Base-by-base conservation (phyloP, 1,140 invertebrate genomes). In the Carposina sasakii region DNA sequence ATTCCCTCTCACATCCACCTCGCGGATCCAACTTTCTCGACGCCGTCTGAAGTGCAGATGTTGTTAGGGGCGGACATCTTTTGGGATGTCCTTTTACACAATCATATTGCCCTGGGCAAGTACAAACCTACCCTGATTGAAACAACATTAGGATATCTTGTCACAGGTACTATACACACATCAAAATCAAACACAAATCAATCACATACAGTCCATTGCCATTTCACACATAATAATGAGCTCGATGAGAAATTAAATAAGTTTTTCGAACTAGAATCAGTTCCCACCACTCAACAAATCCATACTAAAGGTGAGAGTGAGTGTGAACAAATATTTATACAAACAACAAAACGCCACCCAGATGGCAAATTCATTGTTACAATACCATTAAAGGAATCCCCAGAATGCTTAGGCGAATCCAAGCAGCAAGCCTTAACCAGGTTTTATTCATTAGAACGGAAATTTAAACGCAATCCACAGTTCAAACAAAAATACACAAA, bases 1-100 rank as follows among this genome's bases (percentile, higher is more conserved):
- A 50, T 50, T 16, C 48, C 48, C 3, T 3, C 26, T 16, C 39
- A 50, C 40, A 50, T 50, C 15, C 39, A 42, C n/a, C 40, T 50
- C 6, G 48, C 48, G n/a, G 48, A 50, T 36, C 48, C 48, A 1
- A 3, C 6, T 2, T 50, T 42, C 22, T 2, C 33, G 13, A 26
- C 21, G 10, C 48, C 48, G n/a, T 21, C 48, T 20, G 28, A 42
- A 22, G 21, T 45, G 10, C 24, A 45, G 24, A 52, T 52, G 43
- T 42, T 47, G 33, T 16, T 47, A 0, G 28, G 23, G 17, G 34
- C 34, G 2, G 34, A 37, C 16, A 3, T 37, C 5, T 37, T 37
- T n/a, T 37, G 34, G 34, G 15, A 37, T 9, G 34, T 37, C 8
- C 15, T 37, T 6, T 16, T 6, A 2, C 5, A 37, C n/a, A 37